phyloP scores from a whole-genome alignment of 2,888 invertebrate genomes.

The Pseudococcus longispinus region DNA sequence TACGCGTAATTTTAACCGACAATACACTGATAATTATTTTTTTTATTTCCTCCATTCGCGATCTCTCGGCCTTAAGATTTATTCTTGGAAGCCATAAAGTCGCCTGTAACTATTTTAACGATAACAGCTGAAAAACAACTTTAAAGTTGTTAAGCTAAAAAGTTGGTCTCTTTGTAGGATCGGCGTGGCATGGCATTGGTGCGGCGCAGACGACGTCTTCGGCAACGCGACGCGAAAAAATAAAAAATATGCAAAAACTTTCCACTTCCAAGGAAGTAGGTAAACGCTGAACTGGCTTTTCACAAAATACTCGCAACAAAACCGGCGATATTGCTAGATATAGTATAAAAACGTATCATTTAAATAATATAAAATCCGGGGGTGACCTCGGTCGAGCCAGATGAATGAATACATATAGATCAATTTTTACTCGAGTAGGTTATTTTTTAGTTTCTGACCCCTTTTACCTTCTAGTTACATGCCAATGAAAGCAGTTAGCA shows the following conservation, averaged over 20 bases:
- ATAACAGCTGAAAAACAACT: constrained; percentile 46
- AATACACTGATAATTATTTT: constrained; percentile 25
- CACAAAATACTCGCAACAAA: constrained; percentile 14
- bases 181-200: too few species aligned
- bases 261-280: constrained; percentile 6
- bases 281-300: constrained; percentile 28
- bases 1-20: neutral
- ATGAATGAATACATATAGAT: too few species aligned
- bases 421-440: too few species aligned
- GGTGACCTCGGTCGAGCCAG: too few species aligned
- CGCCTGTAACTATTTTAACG: constrained; percentile 36
- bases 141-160: constrained; percentile 44
- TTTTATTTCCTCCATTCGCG: constrained; percentile 23
- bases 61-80: constrained; percentile 23
- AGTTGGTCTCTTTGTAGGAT: neutral
- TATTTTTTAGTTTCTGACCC: too few species aligned
- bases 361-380: constrained; percentile 8
- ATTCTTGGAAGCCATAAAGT: constrained; percentile 17
- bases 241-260: constrained; percentile 44
- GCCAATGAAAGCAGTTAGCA: too few species aligned
- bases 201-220: neutral
- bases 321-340: neutral
- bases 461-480: too few species aligned
- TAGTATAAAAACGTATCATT: too few species aligned
- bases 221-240: neutral